Evolutionary conservation across 2,888 invertebrate species (phyloP).

Genomic region (Heliconius aoede): DNA sequence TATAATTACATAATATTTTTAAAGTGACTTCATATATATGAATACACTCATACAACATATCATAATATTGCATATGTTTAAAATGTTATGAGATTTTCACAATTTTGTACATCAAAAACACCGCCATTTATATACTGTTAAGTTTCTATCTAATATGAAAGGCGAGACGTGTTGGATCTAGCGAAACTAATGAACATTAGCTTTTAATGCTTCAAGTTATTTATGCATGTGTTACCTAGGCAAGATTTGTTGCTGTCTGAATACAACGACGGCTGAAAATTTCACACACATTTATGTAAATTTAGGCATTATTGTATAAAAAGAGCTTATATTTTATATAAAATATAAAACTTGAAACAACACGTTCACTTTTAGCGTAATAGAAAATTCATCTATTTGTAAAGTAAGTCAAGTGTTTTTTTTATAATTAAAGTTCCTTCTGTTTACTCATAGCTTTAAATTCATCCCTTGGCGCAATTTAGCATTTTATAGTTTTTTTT

Average conservation of each 20-base stretch:
- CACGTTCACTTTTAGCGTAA: background rate
- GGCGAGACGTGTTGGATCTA: constrained; percentile 52
- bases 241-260: constrained; percentile 29
- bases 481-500: too few species aligned
- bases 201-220: constrained; percentile 39
- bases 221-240: constrained; percentile 32
- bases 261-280: constrained; percentile 22
- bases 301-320: background rate
- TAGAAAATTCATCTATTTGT: background rate
- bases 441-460: background rate
- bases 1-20: too few species aligned
- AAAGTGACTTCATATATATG: background rate
- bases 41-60: background rate
- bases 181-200: constrained; percentile 57
- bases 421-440: background rate
- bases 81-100: constrained; percentile 5
- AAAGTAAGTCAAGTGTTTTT: background rate
- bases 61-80: background rate
- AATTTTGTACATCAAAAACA: constrained; percentile 31
- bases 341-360: background rate
- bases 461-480: background rate
- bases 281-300: constrained; percentile 2
- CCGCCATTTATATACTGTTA: constrained; percentile 27
- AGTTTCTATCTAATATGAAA: constrained; percentile 48
- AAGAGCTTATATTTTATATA: background rate